Conservation (phyloP, 2,113 vertebrate genomes). For the Menidia beryllina region DNA sequence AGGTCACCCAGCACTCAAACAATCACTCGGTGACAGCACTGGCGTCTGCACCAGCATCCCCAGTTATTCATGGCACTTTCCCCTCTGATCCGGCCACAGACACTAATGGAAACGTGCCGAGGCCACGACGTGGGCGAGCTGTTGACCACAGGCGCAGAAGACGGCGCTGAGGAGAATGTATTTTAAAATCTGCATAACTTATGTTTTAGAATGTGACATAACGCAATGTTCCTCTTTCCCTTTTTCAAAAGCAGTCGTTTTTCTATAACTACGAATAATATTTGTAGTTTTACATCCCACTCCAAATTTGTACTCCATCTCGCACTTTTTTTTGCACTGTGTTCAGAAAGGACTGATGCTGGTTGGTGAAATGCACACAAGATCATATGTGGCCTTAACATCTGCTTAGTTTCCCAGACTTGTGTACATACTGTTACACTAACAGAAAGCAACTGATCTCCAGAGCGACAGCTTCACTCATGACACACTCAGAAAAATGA, state of each 20-base stretch:
- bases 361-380: constrained; percentile 27
- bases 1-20: constrained; percentile 57
- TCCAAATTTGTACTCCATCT: constrained; percentile 33
- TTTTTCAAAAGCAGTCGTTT: too few relatives aligned
- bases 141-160: constrained; percentile 80
- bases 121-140: constrained; percentile 78
- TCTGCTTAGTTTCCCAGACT: constrained; percentile 42
- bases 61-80: constrained; percentile 72
- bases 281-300: constrained; percentile 28
- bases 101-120: constrained; percentile 65
- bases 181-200: constrained; percentile 42
- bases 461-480: constrained; percentile 23
- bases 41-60: constrained; percentile 61
- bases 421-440: constrained; percentile 21
- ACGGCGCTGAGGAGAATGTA: constrained; percentile 70
- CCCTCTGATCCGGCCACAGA: constrained; percentile 61
- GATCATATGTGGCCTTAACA: constrained; percentile 68
- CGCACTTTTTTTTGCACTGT: constrained; percentile 32
- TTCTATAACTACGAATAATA: too few relatives aligned
- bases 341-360: constrained; percentile 43
- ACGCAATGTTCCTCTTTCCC: constrained; percentile 48
- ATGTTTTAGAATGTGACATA: constrained; percentile 57
- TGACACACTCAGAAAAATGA: constrained; percentile 30
- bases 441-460: constrained; percentile 17
- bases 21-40: constrained; percentile 59